A percentile compares a stretch with the other conserved stretches of the same genome.
Conservation (phyloP, 2,797 vertebrate species). For the Simalia tracyae region DNA sequence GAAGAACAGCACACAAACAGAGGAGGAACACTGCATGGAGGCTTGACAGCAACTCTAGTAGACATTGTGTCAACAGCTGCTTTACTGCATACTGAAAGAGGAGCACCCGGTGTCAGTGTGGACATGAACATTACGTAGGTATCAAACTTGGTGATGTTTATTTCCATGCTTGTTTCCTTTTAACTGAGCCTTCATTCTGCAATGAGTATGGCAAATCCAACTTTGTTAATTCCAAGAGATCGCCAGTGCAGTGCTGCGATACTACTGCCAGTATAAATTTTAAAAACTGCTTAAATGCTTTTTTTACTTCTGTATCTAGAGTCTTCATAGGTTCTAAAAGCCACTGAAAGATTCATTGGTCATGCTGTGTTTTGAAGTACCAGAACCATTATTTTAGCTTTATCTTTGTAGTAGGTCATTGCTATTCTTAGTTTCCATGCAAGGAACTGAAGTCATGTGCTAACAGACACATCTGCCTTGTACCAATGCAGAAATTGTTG, state of each 20-base stretch:
- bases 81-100: slow-evolving; percentile 84
- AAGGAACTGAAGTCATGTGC: background rate
- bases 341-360: background rate
- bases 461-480: background rate
- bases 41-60: slow-evolving; percentile 89
- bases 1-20: slow-evolving; percentile 90
- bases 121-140: slow-evolving; percentile 98
- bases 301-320: background rate
- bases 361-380: background rate
- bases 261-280: background rate
- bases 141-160: background rate
- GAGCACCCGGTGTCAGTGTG: slow-evolving; percentile 87
- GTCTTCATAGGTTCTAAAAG: background rate
- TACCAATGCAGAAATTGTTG: background rate
- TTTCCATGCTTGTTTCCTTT: background rate
- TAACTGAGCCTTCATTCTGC: fast-evolving
- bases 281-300: background rate
- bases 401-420: background rate
- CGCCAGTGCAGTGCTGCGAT: background rate
- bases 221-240: background rate
- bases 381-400: background rate
- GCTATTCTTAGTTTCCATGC: background rate
- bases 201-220: background rate
- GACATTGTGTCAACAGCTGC: slow-evolving; percentile 88
- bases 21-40: slow-evolving; percentile 87